Percentiles rank a stretch among this genome's conserved stretches.
These are phyloP conservation scores for Hydractinia echinata DNA, from an alignment of 30 jellyfish, hydroid and myxozoan species.

Conservation along the genomic window DNA sequence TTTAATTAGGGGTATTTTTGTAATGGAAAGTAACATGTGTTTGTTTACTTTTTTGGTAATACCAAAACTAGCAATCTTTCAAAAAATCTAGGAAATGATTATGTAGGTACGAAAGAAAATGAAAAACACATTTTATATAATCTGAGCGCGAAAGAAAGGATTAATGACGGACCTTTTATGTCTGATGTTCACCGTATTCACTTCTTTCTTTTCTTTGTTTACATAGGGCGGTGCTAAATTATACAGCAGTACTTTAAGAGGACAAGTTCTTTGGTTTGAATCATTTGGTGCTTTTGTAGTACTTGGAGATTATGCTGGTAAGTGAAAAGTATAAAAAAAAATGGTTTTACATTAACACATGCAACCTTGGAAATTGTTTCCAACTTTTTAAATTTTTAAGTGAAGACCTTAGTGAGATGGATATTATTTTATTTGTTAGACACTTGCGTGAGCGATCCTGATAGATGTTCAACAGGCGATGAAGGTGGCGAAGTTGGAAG, in stretches of 20 bases:
- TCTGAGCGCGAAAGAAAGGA: too few species aligned
- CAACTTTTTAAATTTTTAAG: not conserved
- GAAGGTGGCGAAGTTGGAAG: constrained; percentile 28
- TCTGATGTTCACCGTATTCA: not conserved
- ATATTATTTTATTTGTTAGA: constrained; percentile 29
- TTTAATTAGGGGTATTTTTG: too few species aligned
- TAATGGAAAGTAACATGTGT: too few species aligned
- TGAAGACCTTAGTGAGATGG: not conserved
- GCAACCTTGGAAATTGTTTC: not conserved
- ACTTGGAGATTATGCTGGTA: constrained; percentile 31
- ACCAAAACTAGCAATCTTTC: not conserved
- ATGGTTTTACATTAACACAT: not conserved
- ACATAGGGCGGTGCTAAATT: constrained; percentile 38
- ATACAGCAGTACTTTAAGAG: constrained; percentile 27
- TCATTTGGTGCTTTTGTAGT: constrained; percentile 32
- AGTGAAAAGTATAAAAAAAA: not conserved
- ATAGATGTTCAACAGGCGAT: constrained; percentile 21
- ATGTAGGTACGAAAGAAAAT: too few species aligned
- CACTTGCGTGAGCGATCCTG: constrained; percentile 76
- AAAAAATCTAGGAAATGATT: too few species aligned
- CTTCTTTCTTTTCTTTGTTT: too few species aligned
- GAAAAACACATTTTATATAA: too few species aligned
- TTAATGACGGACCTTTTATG: too few species aligned
- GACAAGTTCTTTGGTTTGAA: constrained; percentile 41
- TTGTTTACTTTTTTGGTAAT: too few species aligned